phyloP scores from a whole-genome alignment of 2,888 invertebrate genomes.

The Cheilosia scutellata region DNA sequence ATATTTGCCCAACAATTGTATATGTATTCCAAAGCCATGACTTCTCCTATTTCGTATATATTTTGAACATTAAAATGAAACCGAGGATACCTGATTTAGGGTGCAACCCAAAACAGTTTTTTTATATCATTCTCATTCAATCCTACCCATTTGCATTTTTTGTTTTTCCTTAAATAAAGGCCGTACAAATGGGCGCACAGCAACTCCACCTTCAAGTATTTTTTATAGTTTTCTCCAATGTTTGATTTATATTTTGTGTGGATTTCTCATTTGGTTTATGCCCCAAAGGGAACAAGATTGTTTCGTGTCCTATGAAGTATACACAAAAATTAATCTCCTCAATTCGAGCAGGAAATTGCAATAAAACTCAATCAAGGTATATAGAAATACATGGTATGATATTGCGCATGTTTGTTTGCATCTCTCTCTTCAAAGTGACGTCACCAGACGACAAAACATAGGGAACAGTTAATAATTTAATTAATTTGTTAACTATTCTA shows the following conservation, averaged over 20 bases:
- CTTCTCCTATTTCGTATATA: neutral
- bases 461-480: no score
- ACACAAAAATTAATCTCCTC: slow-evolving; percentile 14
- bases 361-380: slow-evolving; percentile 41
- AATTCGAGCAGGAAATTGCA: slow-evolving; percentile 46
- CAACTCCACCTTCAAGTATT: neutral
- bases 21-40: neutral
- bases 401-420: no score
- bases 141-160: slow-evolving; percentile 21
- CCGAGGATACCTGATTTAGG: slow-evolving; percentile 2
- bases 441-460: no score
- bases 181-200: neutral
- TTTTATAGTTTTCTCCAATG: slow-evolving; percentile 1
- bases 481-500: no score
- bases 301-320: no score
- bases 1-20: neutral
- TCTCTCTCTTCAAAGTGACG: no score
- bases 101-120: slow-evolving; percentile 12
- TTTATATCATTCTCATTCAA: neutral
- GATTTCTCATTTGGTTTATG: neutral
- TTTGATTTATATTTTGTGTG: no score
- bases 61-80: neutral
- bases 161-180: slow-evolving; percentile 3
- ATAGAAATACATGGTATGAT: no score
- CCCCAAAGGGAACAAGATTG: neutral